Base-by-base conservation (phyloP, 1,140 invertebrate species). In the Phymastichus coffea region DNA sequence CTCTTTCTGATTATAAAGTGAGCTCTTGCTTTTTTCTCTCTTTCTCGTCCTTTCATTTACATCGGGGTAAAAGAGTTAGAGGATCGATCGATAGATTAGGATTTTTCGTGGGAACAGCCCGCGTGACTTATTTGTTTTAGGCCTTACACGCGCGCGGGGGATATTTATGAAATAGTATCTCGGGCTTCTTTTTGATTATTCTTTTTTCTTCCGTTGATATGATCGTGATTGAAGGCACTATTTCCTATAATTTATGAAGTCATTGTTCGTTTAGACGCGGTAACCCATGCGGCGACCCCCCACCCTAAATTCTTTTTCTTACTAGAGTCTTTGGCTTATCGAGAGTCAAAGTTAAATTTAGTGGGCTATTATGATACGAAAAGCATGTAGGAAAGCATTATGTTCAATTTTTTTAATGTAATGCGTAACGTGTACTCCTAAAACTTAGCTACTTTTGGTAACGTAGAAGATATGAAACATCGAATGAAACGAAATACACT, bases 21-120 rank as follows among this genome's bases (percentile, higher is more conserved):
- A 41, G 4, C 20, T n/a, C 14, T 51, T 51, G 9, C 15, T 14
- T 41, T 57, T 41, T 49, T 49, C 19, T 33, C 19, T 23, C 4
- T 40, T n/a, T 7, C 15, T 40, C 10, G 48, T 44, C 58, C 58
- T 41, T 56, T 56, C 55, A 61, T 61, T 61, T 56, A 61, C 53
- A 56, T 61, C 26, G 38, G 26, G 28, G 52, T 26, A 19, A 41
- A 48, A 43, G 37, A 48, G 57, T 53, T 53, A 53, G 17, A 61
- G 30, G 46, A 56, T 56, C 53, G 59, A 61, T 61, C 52, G 52
- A 44, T 49, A 61, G 59, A 61, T 61, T 56, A 61, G 52, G 53
- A 49, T 53, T 60, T 60, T 53, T 47, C 37, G 37, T 15, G 15
- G 37, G 37, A 40, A 40, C 37, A 40, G 37, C 9, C 37, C 10